A percentile compares a stretch with the other conserved stretches of the same genome.
Evolutionary conservation across 2,888 invertebrate species (phyloP).

Genomic region (Rutpela maculata): DNA sequence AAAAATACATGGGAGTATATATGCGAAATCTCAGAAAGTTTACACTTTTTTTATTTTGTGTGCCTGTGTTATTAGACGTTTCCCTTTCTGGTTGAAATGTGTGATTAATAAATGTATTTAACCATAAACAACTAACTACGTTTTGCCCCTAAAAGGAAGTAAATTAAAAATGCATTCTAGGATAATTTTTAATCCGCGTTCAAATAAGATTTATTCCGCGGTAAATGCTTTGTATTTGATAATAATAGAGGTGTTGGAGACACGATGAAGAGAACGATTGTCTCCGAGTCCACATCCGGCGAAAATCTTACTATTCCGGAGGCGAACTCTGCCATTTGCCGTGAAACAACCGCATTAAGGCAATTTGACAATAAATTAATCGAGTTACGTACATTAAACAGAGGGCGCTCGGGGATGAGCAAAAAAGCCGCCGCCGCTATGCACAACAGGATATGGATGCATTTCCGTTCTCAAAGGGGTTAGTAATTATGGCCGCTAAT

Average conservation of each 20-base stretch:
- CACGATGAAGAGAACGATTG: constrained; percentile 36
- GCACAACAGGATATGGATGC: constrained; percentile 82
- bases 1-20: no score
- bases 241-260: constrained; percentile 43
- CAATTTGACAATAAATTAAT: constrained; percentile 75
- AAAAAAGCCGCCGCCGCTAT: constrained; percentile 66
- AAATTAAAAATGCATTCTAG: not conserved
- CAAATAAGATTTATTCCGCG: constrained; percentile 5
- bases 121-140: no score
- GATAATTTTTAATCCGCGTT: not conserved
- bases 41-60: no score
- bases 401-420: constrained; percentile 68
- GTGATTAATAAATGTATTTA: no score
- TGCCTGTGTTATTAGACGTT: no score
- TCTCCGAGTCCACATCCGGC: constrained; percentile 59
- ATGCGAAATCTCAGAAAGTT: no score
- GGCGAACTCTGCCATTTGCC: constrained; percentile 66
- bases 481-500: constrained; percentile 81
- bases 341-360: constrained; percentile 72
- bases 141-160: no score
- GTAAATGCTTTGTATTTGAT: constrained; percentile 40
- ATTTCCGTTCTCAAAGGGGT: constrained; percentile 81
- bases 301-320: constrained; percentile 67
- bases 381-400: constrained; percentile 73
- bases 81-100: no score